phyloP scores from a whole-genome alignment of 2,888 invertebrate genomes.

The Heliconius ismenius region DNA sequence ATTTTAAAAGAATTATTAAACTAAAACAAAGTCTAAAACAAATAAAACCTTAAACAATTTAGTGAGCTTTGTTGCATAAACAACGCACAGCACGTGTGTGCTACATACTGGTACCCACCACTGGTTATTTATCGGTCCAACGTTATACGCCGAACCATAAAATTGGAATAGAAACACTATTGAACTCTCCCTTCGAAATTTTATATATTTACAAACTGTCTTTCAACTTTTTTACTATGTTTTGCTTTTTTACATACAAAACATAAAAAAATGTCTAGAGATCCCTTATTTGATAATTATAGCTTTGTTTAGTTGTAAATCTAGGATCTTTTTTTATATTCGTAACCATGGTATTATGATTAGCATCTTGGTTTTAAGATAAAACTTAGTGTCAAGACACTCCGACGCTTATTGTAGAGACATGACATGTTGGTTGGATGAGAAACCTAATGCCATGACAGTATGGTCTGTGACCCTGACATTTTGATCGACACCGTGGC shows the following conservation, averaged over 20 bases:
- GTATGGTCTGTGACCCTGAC: background rate
- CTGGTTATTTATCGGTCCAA: constrained; percentile 1
- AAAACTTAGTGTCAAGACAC: no score
- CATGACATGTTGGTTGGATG: no score
- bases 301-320: no score
- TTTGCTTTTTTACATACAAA: no score
- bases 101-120: background rate
- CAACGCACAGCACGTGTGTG: constrained; percentile 1
- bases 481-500: background rate
- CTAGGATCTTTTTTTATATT: no score
- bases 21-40: background rate
- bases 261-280: no score
- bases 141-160: background rate
- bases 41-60: background rate
- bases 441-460: no score
- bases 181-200: background rate
- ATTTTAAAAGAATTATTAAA: background rate
- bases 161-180: constrained; percentile 12
- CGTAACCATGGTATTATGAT: no score
- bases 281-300: no score
- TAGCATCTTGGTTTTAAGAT: no score
- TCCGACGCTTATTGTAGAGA: no score
- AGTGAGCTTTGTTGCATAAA: constrained; percentile 1
- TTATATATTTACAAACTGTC: background rate
- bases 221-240: no score